Evolutionary conservation across 2,113 vertebrate genomes (phyloP), one percentile per base, ranked within the genome.

Genomic region (Nesogale talazaci): DNA sequence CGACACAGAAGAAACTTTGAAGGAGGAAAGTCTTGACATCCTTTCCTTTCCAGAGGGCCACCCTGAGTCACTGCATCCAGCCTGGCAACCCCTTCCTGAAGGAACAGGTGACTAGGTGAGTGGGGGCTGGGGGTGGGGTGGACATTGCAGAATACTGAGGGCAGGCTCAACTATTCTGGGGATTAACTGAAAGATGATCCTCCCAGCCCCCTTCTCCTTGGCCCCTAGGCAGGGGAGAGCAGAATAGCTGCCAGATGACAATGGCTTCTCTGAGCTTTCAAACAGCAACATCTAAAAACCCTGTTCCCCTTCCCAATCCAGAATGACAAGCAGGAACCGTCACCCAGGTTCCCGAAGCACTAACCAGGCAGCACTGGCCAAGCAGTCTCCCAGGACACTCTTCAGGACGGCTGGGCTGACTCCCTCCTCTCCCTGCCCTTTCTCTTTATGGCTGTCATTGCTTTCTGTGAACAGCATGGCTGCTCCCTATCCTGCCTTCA

Each of bases 221-320:
- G 77, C 63, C 27, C 34, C 84, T 20, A 14, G 34, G 89, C 81
- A 94, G 85, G 93, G 83, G 86, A 92, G 40, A 86, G 89, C 65
- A 80, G 59, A 86, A 25, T 65, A 56, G 86, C 20, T 65, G 57
- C 83, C 76, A 92, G 87, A 83, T 63, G 67, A 38, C 63, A 70
- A 75, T 46, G 27, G 80, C 36, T 67, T 92, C 76, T 56, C 63
- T 11, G 22, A 6, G 15, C 38, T 83, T 75, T 16, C 65, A 83
- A 4, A 69, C 67, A 65, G 1, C 34, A 79, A 6, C 31, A 61
- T 65, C 59, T 69, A 27, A 92, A 74, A 63, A 56, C 69, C 31
- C 31, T 19, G 27, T 16, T 80, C 61, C 46, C 36, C 0, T 25
- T 42, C 42, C 61, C 80, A 93, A 61, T 40, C 16, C 78, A 85